Conservation (phyloP, 2,888 invertebrate species). For the Noctua janthina region DNA sequence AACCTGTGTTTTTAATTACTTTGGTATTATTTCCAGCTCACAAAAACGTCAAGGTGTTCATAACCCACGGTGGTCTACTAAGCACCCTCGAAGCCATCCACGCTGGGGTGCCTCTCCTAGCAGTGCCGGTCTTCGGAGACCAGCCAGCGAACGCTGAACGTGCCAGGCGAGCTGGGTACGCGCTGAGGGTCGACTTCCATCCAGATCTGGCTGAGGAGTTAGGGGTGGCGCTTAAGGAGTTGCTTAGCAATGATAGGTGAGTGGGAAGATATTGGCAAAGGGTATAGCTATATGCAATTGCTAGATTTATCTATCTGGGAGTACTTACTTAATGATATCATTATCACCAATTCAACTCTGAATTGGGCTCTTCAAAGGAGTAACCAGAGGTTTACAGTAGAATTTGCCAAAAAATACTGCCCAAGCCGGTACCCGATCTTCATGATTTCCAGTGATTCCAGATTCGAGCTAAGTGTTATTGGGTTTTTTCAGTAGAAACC, state of each 20-base stretch:
- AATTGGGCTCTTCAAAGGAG: background rate
- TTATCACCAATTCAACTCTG: background rate
- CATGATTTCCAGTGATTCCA: too few species aligned
- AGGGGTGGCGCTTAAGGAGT: constrained; percentile 68
- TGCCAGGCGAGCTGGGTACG: constrained; percentile 71
- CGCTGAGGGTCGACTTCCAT: constrained; percentile 68
- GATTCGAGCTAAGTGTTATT: too few species aligned
- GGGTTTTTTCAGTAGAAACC: too few species aligned
- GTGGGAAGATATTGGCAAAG: background rate
- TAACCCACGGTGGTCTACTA: constrained; percentile 77
- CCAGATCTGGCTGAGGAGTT: constrained; percentile 70
- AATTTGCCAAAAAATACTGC: too few species aligned
- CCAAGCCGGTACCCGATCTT: too few species aligned
- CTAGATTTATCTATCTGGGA: background rate
- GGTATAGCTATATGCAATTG: background rate
- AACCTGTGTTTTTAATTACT: background rate
- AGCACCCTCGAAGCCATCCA: constrained; percentile 74
- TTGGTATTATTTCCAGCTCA: constrained; percentile 65
- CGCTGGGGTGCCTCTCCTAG: constrained; percentile 79
- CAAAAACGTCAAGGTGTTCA: constrained; percentile 72
- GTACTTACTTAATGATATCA: background rate
- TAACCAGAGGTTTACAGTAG: background rate
- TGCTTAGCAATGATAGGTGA: constrained; percentile 75
- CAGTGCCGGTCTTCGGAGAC: constrained; percentile 80
- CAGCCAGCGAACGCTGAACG: constrained; percentile 78